A percentile compares a stretch with the other conserved stretches of the same genome.
Evolutionary conservation across 1,140 invertebrate genomes (phyloP).

Genomic region (Gryllus bimaculatus): DNA sequence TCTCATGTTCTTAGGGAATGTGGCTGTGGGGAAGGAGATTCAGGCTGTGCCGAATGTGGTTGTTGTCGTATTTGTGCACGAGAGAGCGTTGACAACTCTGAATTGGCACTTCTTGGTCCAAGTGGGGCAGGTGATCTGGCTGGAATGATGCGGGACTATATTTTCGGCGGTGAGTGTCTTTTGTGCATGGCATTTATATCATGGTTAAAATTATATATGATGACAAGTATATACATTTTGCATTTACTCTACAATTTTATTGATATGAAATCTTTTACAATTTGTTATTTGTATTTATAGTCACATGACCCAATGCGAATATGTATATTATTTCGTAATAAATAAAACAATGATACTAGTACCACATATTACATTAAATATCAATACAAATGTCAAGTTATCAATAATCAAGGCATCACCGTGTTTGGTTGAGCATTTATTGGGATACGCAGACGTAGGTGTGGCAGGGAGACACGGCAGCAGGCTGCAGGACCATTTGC

Average conservation of each 20-base stretch:
- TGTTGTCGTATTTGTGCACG: conserved; percentile 79
- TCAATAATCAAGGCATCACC: background rate
- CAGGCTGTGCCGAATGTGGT: conserved; percentile 86
- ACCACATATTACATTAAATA: background rate
- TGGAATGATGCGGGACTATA: conserved; percentile 45
- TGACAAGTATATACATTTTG: too few relatives aligned
- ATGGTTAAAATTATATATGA: too few relatives aligned
- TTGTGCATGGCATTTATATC: too few relatives aligned
- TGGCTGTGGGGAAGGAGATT: conserved; percentile 90
- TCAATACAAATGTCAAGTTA: background rate
- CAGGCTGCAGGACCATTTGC: conserved; percentile 46
- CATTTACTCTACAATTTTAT: background rate
- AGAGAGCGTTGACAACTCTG: conserved; percentile 50
- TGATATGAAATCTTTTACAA: background rate
- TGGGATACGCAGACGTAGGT: background rate
- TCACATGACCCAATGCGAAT: too few relatives aligned
- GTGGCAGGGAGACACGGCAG: conserved; percentile 37
- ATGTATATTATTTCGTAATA: too few relatives aligned
- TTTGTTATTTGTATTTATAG: background rate
- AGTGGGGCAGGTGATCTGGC: conserved; percentile 41
- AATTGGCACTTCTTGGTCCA: conserved; percentile 38
- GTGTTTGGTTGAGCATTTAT: background rate
- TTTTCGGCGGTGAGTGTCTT: conserved; percentile 34
- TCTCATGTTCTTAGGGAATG: conserved; percentile 56
- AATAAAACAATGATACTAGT: too few relatives aligned